phyloP scores from a whole-genome alignment of 1,140 invertebrate genomes.

The Polypedilum pembai region DNA sequence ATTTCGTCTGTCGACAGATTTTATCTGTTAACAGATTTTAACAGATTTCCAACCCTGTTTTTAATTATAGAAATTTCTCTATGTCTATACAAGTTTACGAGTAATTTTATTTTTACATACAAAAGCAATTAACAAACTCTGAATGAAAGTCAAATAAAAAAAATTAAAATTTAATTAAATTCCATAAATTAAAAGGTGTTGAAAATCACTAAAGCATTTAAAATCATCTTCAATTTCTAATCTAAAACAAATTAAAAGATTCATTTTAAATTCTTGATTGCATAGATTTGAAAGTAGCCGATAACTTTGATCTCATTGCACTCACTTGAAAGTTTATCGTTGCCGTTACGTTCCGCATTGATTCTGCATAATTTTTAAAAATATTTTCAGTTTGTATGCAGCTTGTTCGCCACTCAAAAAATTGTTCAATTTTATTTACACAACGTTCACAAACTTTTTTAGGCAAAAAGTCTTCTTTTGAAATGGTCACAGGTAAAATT shows the following conservation, averaged over 20 bases:
- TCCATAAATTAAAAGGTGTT: too few species aligned
- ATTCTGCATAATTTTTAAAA: slow-evolving; percentile 58
- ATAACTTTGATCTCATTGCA: not conserved
- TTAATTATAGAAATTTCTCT: too few species aligned
- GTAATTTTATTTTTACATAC: too few species aligned
- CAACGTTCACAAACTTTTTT: slow-evolving; percentile 64
- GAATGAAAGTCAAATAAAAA: too few species aligned
- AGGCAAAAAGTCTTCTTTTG: slow-evolving; percentile 60
- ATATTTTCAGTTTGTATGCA: slow-evolving; percentile 56
- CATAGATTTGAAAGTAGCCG: slow-evolving; percentile 1
- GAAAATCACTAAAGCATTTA: too few species aligned
- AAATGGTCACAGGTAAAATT: slow-evolving; percentile 57
- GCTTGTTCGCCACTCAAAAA: slow-evolving; percentile 58
- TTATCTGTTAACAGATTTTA: too few species aligned
- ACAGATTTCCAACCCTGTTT: too few species aligned
- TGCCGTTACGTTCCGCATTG: slow-evolving; percentile 54
- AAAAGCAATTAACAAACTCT: too few species aligned
- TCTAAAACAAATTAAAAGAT: not conserved
- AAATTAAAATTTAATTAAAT: too few species aligned
- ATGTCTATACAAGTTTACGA: too few species aligned
- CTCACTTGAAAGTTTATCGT: slow-evolving; percentile 57
- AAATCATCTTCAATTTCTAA: too few species aligned
- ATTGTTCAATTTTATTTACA: slow-evolving; percentile 54
- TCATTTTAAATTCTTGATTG: not conserved
- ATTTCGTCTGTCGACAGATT: too few species aligned